phyloP scores from a whole-genome alignment of 2,113 vertebrate genomes.

The Pedionomus torquatus region DNA sequence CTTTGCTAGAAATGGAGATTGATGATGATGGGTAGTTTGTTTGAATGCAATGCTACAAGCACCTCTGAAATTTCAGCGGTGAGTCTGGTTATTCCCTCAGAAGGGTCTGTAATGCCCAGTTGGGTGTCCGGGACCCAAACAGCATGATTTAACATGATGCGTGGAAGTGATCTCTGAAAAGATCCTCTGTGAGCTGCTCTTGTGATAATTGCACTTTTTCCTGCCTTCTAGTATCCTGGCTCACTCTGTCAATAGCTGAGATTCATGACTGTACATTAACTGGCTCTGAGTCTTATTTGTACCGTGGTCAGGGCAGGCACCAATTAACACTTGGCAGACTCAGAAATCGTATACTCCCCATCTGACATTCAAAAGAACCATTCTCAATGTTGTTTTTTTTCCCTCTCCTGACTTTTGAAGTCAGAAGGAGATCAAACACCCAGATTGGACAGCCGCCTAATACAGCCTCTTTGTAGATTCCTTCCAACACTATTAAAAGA shows the following conservation, averaged over 20 bases:
- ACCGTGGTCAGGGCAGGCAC: slow-evolving; percentile 65
- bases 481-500: slow-evolving; percentile 79
- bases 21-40: not conserved
- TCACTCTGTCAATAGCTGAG: slow-evolving; percentile 65
- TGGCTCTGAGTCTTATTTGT: slow-evolving; percentile 72
- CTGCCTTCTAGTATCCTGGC: slow-evolving; percentile 42
- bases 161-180: slow-evolving; percentile 5
- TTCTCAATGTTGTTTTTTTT: slow-evolving; percentile 48
- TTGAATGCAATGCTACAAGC: not conserved
- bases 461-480: slow-evolving; percentile 76
- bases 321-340: slow-evolving; percentile 80
- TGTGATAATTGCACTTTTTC: slow-evolving; percentile 41
- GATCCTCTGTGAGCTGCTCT: slow-evolving; percentile 20
- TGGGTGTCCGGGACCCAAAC: not conserved
- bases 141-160: not conserved
- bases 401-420: slow-evolving; percentile 54
- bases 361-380: slow-evolving; percentile 75
- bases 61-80: not conserved
- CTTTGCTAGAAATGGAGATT: slow-evolving; percentile 2
- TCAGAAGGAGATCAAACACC: slow-evolving; percentile 74
- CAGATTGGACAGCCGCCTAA: slow-evolving; percentile 70
- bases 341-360: slow-evolving; percentile 62
- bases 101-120: not conserved
- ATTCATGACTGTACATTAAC: slow-evolving; percentile 69
- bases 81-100: not conserved